phyloP scores from a whole-genome alignment of 2,113 vertebrate genomes.

The Emydocephalus ijimae region DNA sequence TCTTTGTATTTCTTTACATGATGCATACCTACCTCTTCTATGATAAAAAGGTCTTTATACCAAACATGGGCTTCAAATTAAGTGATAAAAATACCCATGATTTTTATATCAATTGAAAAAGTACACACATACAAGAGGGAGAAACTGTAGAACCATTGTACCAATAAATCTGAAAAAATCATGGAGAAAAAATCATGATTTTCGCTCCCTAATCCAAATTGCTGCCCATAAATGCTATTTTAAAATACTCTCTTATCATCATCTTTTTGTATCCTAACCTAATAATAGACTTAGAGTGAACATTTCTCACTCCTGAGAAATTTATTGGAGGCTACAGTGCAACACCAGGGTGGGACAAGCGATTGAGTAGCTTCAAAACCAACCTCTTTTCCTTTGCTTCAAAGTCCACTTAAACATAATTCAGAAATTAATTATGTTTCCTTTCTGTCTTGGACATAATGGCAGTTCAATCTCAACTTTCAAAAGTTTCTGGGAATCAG shows the following conservation, averaged over 20 bases:
- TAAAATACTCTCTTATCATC: neutral
- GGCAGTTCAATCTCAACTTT: neutral
- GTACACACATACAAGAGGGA: neutral
- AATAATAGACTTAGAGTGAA: neutral
- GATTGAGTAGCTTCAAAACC: neutral
- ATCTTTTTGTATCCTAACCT: neutral
- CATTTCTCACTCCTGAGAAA: neutral
- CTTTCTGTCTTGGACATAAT: neutral
- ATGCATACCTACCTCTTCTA: neutral
- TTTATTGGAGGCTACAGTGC: neutral
- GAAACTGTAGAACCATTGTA: neutral
- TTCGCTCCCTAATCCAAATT: too few species aligned
- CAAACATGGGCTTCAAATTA: neutral
- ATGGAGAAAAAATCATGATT: neutral
- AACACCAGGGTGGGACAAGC: neutral
- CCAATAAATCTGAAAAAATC: neutral
- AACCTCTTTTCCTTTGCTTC: neutral
- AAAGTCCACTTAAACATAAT: neutral
- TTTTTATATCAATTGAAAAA: neutral
- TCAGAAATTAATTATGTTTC: neutral
- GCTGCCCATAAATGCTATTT: neutral
- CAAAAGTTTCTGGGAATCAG: neutral
- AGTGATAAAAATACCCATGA: neutral
- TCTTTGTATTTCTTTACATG: conserved; percentile 1
- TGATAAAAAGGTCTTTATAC: neutral